Percentiles rank a stretch among this genome's conserved stretches.
Conservation (phyloP, 2,113 vertebrate genomes). For the Pycnonotus jocosus region DNA sequence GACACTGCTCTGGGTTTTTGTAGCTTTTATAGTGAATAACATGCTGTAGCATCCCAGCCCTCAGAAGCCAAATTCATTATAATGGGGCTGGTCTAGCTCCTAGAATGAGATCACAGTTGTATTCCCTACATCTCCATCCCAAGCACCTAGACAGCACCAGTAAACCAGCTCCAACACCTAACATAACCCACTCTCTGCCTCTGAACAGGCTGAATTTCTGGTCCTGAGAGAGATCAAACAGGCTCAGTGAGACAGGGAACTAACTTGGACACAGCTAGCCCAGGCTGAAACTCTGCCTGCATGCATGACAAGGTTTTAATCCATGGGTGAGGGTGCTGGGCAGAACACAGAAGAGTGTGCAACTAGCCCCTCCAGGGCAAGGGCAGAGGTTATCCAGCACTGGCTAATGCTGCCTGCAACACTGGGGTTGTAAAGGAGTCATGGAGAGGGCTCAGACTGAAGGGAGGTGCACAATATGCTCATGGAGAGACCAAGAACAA, state of each 20-base stretch:
- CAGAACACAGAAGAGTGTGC: neutral
- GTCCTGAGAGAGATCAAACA: neutral
- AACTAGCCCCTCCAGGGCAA: neutral
- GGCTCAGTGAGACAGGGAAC: neutral
- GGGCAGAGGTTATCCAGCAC: neutral
- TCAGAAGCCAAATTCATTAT: neutral
- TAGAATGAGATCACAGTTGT: neutral
- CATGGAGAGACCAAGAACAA: neutral
- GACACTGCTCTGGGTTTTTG: neutral
- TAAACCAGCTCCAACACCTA: neutral
- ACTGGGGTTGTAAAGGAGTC: neutral
- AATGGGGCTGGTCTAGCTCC: neutral
- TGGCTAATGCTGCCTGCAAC: neutral
- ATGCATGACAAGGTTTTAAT: neutral
- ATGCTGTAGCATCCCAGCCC: neutral
- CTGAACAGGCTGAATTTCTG: neutral
- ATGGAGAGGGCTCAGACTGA: neutral
- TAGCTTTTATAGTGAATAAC: neutral
- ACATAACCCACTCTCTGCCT: accelerated
- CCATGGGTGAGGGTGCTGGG: neutral
- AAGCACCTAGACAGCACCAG: neutral
- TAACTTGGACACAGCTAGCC: neutral
- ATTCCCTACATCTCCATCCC: neutral
- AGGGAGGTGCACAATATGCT: accelerated
- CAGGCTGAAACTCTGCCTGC: neutral